Evolutionary conservation across 2,888 invertebrate genomes (phyloP).

Genomic region (Bibio marci): DNA sequence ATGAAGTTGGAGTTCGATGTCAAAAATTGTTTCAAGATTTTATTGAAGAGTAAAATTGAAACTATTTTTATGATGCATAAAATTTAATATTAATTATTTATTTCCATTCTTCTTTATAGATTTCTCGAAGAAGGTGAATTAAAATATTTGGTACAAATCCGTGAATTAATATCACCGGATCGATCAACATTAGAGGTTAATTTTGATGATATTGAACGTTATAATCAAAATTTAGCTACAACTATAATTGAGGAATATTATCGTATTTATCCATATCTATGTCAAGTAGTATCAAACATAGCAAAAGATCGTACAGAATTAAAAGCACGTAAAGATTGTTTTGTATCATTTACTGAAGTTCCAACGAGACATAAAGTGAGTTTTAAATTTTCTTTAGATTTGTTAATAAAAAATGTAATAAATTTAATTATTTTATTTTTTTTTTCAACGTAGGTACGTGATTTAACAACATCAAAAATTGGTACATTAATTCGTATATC

Average conservation of each 20-base stretch:
- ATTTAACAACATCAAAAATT: conserved; percentile 82
- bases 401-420: background rate
- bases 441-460: conserved; percentile 38
- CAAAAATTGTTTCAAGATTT: conserved; percentile 95
- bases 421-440: too few relatives aligned
- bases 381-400: background rate
- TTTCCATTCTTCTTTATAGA: conserved; percentile 25
- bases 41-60: conserved; percentile 66
- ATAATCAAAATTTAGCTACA: conserved; percentile 81
- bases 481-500: conserved; percentile 87
- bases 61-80: background rate
- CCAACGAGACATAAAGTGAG: conserved; percentile 65
- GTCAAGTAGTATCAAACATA: conserved; percentile 80
- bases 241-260: conserved; percentile 89
- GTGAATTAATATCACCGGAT: conserved; percentile 72
- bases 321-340: conserved; percentile 73
- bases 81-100: background rate
- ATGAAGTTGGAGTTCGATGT: conserved; percentile 82
- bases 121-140: conserved; percentile 74
- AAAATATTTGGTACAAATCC: conserved; percentile 71
- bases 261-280: conserved; percentile 84
- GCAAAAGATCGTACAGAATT: conserved; percentile 60
- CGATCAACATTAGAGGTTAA: conserved; percentile 82
- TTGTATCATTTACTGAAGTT: conserved; percentile 83
- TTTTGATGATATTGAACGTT: conserved; percentile 86